Conservation (phyloP, 30 jellyfish, hydroid and myxozoan species). For the Aurelia sp. region DNA sequence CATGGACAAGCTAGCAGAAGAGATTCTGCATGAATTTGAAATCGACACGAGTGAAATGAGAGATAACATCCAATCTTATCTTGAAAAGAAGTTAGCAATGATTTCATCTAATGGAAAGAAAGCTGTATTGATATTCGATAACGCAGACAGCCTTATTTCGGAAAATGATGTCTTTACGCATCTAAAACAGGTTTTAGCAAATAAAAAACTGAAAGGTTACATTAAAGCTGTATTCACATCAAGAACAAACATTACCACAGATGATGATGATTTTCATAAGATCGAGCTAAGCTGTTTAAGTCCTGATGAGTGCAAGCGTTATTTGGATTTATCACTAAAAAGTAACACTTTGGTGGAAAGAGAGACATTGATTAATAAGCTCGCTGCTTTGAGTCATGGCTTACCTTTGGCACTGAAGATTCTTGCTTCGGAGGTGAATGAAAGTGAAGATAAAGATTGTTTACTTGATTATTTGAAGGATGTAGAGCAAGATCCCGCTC, state of each 20-base stretch:
- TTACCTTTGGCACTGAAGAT: slow-evolving; percentile 22
- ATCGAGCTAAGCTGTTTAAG: neutral
- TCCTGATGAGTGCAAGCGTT: neutral
- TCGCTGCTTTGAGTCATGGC: slow-evolving; percentile 6
- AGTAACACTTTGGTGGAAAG: neutral
- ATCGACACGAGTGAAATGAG: slow-evolving; percentile 14
- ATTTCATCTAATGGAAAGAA: neutral
- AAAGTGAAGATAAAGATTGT: neutral
- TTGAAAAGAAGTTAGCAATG: neutral
- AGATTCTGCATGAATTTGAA: slow-evolving; percentile 11
- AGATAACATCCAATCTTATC: neutral
- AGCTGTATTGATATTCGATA: slow-evolving; percentile 20
- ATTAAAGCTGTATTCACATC: neutral
- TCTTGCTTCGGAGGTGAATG: slow-evolving; percentile 5
- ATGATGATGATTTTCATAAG: no score
- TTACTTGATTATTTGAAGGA: slow-evolving; percentile 5
- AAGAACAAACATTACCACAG: no score
- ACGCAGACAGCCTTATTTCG: slow-evolving; percentile 30
- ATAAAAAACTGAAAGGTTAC: neutral
- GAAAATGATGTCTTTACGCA: neutral
- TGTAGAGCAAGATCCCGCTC: slow-evolving; percentile 6
- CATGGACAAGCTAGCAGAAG: neutral
- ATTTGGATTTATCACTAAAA: neutral
- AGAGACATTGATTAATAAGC: neutral
- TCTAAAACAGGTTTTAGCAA: neutral